Evolutionary conservation across 2,113 vertebrate genomes (phyloP).

Genomic region (Sinocyclocheilus grahami): DNA sequence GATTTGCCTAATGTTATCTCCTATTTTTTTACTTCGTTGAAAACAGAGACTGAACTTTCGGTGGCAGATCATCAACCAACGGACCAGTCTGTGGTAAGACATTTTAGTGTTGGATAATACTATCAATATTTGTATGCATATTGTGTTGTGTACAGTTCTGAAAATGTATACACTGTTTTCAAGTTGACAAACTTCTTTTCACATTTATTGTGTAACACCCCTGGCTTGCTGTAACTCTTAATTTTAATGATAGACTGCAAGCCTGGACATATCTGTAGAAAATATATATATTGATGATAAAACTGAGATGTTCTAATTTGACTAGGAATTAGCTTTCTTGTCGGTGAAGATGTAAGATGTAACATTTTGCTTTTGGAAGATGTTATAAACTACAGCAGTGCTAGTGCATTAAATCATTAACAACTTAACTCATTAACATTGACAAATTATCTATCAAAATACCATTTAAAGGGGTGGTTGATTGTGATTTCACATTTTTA

Average conservation of each 20-base stretch:
- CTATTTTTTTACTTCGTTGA: conserved; percentile 52
- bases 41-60: conserved; percentile 88
- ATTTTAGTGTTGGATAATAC: neutral
- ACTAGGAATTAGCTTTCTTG: neutral
- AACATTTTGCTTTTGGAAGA: neutral
- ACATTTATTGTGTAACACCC: neutral
- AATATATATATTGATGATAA: neutral
- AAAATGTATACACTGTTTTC: neutral
- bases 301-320: neutral
- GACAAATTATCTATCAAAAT: neutral
- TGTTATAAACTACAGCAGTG: neutral
- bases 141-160: neutral
- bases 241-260: neutral
- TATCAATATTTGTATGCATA: neutral
- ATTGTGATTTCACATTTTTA: too few species aligned
- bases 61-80: conserved; percentile 93
- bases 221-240: neutral
- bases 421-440: too few species aligned
- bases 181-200: neutral
- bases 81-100: conserved; percentile 83
- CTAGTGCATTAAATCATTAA: neutral
- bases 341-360: too few species aligned
- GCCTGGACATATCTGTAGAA: neutral
- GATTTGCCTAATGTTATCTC: neutral
- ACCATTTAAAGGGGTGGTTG: neutral